Conservation (phyloP, 2,888 invertebrate genomes). For the Harpalus rufipes region DNA sequence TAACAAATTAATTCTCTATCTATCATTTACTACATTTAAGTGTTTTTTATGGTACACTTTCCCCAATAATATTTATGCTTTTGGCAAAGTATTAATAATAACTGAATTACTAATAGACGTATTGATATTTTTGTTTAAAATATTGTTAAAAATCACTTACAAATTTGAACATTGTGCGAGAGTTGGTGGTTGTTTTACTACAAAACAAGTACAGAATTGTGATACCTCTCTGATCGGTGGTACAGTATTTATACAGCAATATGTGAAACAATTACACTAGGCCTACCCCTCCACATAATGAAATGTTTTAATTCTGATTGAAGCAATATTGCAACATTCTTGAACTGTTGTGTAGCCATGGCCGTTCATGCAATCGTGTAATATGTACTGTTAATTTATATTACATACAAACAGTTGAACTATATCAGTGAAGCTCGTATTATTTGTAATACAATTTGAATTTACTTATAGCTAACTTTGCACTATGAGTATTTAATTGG, state of each 20-base stretch:
- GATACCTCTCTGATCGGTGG: conserved; percentile 11
- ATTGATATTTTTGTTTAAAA: background rate
- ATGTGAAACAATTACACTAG: conserved; percentile 21
- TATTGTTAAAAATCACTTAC: conserved; percentile 68
- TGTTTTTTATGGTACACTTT: too few species aligned
- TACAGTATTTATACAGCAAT: conserved; percentile 47
- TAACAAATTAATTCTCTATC: too few species aligned
- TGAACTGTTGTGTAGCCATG: conserved; percentile 5
- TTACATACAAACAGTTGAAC: background rate
- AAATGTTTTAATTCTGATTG: conserved; percentile 14
- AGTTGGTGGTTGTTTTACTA: conserved; percentile 34
- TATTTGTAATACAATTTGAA: too few species aligned
- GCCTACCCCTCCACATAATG: background rate
- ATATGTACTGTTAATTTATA: background rate
- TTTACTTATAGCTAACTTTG: too few species aligned
- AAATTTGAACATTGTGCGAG: conserved; percentile 70
- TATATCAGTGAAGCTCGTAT: background rate
- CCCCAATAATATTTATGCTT: too few species aligned
- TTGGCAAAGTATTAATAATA: too few species aligned
- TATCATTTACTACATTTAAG: too few species aligned
- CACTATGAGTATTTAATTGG: too few species aligned
- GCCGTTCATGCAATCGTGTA: conserved; percentile 9
- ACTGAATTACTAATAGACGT: too few species aligned
- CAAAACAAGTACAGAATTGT: conserved; percentile 37
- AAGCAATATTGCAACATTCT: conserved; percentile 30